Conservation (phyloP, 2,888 invertebrate genomes). For the Platynereis dumerilii region DNA sequence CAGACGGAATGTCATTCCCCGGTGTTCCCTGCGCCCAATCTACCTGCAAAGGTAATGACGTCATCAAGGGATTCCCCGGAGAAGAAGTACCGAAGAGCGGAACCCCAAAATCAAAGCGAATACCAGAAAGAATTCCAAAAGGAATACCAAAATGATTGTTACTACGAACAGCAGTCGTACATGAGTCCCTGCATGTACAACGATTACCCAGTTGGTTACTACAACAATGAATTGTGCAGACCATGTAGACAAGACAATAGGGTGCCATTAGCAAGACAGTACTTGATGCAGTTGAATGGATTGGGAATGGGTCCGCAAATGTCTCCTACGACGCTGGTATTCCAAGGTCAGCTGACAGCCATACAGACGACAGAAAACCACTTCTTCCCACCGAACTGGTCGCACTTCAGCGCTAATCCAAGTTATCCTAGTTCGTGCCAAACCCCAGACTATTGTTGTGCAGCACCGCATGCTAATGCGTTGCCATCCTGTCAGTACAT, state of each 20-base stretch:
- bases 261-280: constrained; percentile 8
- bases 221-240: neutral
- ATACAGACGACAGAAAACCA: neutral
- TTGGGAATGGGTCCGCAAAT: constrained; percentile 19
- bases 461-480: neutral
- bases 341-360: constrained; percentile 27
- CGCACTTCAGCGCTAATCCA: neutral
- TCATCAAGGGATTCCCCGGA: neutral
- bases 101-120: neutral
- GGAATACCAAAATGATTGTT: too few species aligned
- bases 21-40: constrained; percentile 42
- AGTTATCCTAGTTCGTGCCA: neutral
- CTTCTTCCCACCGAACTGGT: neutral
- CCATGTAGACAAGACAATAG: neutral
- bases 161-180: neutral
- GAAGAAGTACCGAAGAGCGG: neutral
- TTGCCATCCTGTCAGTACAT: neutral
- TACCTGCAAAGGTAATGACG: constrained; percentile 4
- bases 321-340: constrained; percentile 22
- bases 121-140: too few species aligned
- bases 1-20: constrained; percentile 50
- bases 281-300: constrained; percentile 31
- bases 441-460: neutral
- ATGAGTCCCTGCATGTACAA: neutral
- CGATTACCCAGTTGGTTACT: too few species aligned